phyloP scores from a whole-genome alignment of 2,797 vertebrate genomes.

The Microcaecilia unicolor region DNA sequence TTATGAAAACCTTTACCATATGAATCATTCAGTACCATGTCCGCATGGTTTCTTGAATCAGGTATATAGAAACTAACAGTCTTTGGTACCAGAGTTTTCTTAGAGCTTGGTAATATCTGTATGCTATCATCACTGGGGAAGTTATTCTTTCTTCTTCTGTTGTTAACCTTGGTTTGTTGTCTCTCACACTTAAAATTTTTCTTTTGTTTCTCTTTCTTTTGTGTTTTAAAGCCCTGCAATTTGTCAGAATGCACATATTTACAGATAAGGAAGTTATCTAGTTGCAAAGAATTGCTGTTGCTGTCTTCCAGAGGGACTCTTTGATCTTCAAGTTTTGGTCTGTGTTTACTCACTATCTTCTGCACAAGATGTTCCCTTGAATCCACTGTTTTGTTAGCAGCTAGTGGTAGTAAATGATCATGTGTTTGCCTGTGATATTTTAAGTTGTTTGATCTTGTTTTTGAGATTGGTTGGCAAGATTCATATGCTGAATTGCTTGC shows the following conservation, averaged over 20 bases:
- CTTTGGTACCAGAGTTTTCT: conserved; percentile 32
- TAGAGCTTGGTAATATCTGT: conserved; percentile 19
- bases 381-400: conserved; percentile 4
- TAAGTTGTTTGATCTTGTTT: conserved; percentile 16
- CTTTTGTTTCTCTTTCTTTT: conserved; percentile 17
- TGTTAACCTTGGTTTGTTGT: conserved; percentile 28
- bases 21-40: conserved; percentile 8
- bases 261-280: conserved; percentile 29
- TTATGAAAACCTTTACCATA: conserved; percentile 4
- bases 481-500: conserved; percentile 25
- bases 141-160: conserved; percentile 19
- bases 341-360: conserved; percentile 3
- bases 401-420: conserved; percentile 8
- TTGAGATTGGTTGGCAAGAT: conserved; percentile 16
- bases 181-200: conserved; percentile 15
- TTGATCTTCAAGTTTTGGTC: conserved; percentile 10
- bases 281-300: conserved; percentile 14
- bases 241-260: conserved; percentile 35
- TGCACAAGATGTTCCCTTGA: conserved; percentile 2
- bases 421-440: conserved; percentile 14
- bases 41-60: conserved; percentile 10
- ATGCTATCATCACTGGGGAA: conserved; percentile 10
- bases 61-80: conserved; percentile 58
- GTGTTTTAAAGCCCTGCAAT: conserved; percentile 22
- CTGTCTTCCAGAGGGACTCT: conserved; percentile 10